phyloP scores from a whole-genome alignment of 1,140 invertebrate species.

The Myzus persicae region DNA sequence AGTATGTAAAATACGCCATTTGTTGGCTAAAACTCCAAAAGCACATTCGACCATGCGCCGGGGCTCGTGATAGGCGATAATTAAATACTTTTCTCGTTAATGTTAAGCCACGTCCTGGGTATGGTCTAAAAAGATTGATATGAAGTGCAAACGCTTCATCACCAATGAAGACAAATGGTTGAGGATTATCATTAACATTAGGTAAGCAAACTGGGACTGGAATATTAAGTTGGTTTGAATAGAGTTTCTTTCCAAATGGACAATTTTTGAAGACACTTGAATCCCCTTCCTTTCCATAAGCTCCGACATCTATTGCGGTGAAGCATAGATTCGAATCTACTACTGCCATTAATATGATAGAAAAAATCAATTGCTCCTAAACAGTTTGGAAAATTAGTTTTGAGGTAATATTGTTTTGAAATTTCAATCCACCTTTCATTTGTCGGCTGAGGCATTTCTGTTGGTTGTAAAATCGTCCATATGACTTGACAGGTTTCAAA shows the following conservation, averaged over 20 bases:
- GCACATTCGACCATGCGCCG: constrained; percentile 65
- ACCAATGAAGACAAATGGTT: constrained; percentile 60
- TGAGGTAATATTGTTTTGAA: background rate
- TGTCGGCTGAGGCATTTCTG: background rate
- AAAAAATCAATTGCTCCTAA: background rate
- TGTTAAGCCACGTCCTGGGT: constrained; percentile 48
- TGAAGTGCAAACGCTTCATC: constrained; percentile 66
- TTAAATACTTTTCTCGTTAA: constrained; percentile 64
- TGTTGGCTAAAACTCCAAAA: constrained; percentile 64
- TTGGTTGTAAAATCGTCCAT: background rate
- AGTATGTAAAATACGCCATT: constrained; percentile 60
- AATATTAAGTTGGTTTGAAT: constrained; percentile 19
- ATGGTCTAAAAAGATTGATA: constrained; percentile 63
- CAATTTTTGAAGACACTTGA: background rate
- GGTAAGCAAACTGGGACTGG: background rate
- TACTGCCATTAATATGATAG: constrained; percentile 19
- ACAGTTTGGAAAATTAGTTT: background rate
- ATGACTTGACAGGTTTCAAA: background rate
- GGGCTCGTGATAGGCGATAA: constrained; percentile 62
- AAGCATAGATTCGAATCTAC: constrained; percentile 35
- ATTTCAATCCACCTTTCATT: background rate
- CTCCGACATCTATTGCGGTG: constrained; percentile 40
- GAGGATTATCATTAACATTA: background rate
- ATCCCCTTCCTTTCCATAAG: constrained; percentile 56
- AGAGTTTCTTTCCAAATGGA: constrained; percentile 30